Base-by-base conservation (phyloP, 2,113 vertebrate genomes). In the Psettodes erumei region DNA sequence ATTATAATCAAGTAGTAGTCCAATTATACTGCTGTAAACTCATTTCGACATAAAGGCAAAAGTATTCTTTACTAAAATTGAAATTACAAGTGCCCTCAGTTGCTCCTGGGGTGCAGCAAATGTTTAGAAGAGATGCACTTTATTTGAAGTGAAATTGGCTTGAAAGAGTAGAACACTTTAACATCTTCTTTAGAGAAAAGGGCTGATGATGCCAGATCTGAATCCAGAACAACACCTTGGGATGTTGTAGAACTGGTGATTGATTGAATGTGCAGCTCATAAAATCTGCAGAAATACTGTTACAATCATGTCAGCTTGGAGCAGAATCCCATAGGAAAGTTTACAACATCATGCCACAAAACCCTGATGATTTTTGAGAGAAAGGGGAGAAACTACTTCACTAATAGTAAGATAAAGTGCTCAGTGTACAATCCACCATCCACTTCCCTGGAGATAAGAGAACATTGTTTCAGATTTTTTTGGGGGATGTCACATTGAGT, bases 401-500 rank as follows among this genome's bases (percentile, higher is more conserved):
- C 8, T 16, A 10, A 42, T 40, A n/a, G n/a, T n/a, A n/a, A n/a
- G n/a, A n/a, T n/a, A 42, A 40, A 42, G 9, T 42, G 12, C 35
- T 61, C 5, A 27, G 58, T 42, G 37, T 3, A 38, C 66, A 30
- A 33, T 50, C 48, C 27, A 11, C 33, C 32, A 18, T 70, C 45
- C 27, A 42, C 75, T 79, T 83, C 77, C 59, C 70, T 19, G 19
- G 55, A 56, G 79, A 67, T 27, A 12, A 45, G 13, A 48, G 1
- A 18, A 11, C 37, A 55, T 63, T 69, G 76, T 87, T 84, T 86
- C 79, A 81, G 79, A 80, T 71, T 75, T 68, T 72, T 55, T 58
- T 25, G n/a, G 11, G 7, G 30, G n/a, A 7, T 56, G 65, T 45
- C 70, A 75, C 62, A 62, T 83, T 77, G 32, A 82, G 53, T 71